Base-by-base conservation (phyloP, 37 sponge, comb jelly and placozoan genomes). In the Lycopodina hypogea region DNA sequence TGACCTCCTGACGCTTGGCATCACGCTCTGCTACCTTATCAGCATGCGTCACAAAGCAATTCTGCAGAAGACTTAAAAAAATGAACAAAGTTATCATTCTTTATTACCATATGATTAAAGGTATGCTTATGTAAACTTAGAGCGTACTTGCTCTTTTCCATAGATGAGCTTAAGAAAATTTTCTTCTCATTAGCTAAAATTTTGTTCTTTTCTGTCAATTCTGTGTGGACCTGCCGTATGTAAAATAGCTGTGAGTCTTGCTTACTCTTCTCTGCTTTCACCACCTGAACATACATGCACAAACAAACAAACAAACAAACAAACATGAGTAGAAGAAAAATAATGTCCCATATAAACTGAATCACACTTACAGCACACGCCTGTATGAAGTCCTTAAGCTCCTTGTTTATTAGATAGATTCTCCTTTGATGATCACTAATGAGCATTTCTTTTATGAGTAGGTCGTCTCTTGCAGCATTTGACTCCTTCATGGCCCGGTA, bases 181-280 rank as follows among this genome's bases (percentile, higher is more conserved):
- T 91, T 88, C 6, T 80, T 86, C 80, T 98, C 99, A 70, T 93
- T 96, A 34, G 90, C 77, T 21, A 98, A 56, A 11, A 98, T 83
- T 40, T 91, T 87, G 11, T 60, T 83, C 80, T 96, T 98, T 86
- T 98, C 99, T 24, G 77, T 69, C 72, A 98, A 64, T 78, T 98
- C 99, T 24, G 88, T 85, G 19, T 82, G 83, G 22, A 84, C 59
- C 79, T 91, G 86, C 22, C 69, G 61, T 7, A 33, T 55, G 15
- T 52, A 19, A 9, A 40, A 37, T 18, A 88, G 87, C 65, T 81
- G 86, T 23, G 89, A 40, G 58, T 87, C 71, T 14, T 56, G 72
- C 68, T 84, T 87, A 85, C 88, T 92, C 24, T 82, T 53, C 69
- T 92, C 93, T 29, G 85, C 53, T 74, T 92, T 92, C 42, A 92